Evolutionary conservation across 92 coral and sea anemone genomes (phyloP).

Genomic region (Porites lobata): DNA sequence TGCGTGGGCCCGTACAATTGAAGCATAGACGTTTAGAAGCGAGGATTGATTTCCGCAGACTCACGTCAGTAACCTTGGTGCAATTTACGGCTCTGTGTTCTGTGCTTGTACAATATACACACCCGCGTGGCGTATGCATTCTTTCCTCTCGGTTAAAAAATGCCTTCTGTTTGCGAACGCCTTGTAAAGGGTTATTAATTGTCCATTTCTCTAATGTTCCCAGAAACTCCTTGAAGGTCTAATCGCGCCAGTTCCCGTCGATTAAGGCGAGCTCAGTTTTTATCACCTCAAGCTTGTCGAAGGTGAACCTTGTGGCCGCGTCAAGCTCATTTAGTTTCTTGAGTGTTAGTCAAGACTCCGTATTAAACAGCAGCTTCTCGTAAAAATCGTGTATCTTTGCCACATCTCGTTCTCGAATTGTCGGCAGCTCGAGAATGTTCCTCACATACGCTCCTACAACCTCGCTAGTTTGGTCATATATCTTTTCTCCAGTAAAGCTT

Average conservation of each 20-base stretch:
- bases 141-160: neutral
- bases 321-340: conserved; percentile 44
- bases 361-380: conserved; percentile 69
- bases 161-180: neutral
- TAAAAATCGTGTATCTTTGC: conserved; percentile 70
- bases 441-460: conserved; percentile 67
- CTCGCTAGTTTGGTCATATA: conserved; percentile 60
- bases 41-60: conserved; percentile 20
- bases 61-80: conserved; percentile 22
- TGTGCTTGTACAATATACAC: conserved; percentile 46
- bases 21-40: conserved; percentile 43
- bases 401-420: conserved; percentile 58
- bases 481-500: conserved; percentile 23
- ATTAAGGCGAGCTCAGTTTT: conserved; percentile 53
- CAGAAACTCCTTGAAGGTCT: conserved; percentile 57
- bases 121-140: conserved; percentile 18
- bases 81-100: conserved; percentile 43
- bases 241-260: conserved; percentile 68
- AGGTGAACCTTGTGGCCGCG: conserved; percentile 57
- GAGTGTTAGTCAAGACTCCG: conserved; percentile 68
- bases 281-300: conserved; percentile 56
- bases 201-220: conserved; percentile 67
- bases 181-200: conserved; percentile 57
- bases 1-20: conserved; percentile 61
- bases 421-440: conserved; percentile 68